phyloP scores from a whole-genome alignment of 2,797 vertebrate species.

The Dendrocincla fuliginosa region DNA sequence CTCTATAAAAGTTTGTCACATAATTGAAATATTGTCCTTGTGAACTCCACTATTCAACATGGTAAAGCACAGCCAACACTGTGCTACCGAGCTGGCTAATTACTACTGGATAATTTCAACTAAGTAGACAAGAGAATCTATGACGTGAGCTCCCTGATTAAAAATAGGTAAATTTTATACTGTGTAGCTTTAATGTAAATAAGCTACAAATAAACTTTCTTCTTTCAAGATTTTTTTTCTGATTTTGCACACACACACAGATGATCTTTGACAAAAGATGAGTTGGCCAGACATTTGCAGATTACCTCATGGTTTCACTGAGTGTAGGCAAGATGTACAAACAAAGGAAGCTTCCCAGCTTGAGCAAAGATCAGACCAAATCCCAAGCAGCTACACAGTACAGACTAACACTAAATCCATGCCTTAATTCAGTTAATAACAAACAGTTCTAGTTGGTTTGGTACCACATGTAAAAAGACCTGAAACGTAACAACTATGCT shows the following conservation, averaged over 20 bases:
- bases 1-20: not conserved
- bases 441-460: not conserved
- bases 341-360: not conserved
- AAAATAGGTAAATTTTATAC: not conserved
- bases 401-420: not conserved
- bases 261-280: not conserved
- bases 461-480: not conserved
- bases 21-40: not conserved
- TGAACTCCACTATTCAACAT: not conserved
- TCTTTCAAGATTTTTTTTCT: not conserved
- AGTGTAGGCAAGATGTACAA: not conserved
- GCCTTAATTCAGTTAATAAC: not conserved
- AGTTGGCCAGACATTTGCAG: not conserved
- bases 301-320: not conserved
- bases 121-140: not conserved
- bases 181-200: not conserved
- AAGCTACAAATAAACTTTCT: not conserved
- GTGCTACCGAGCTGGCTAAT: not conserved
- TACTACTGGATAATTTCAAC: not conserved
- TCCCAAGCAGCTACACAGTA: not conserved
- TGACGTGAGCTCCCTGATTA: not conserved
- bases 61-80: not conserved
- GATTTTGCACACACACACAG: not conserved
- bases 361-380: not conserved
- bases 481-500: not conserved